A percentile compares a stretch with the other conserved stretches of the same genome.
Conservation (phyloP, 2,888 invertebrate genomes). For the Kuschelorhynchus macadamiae region DNA sequence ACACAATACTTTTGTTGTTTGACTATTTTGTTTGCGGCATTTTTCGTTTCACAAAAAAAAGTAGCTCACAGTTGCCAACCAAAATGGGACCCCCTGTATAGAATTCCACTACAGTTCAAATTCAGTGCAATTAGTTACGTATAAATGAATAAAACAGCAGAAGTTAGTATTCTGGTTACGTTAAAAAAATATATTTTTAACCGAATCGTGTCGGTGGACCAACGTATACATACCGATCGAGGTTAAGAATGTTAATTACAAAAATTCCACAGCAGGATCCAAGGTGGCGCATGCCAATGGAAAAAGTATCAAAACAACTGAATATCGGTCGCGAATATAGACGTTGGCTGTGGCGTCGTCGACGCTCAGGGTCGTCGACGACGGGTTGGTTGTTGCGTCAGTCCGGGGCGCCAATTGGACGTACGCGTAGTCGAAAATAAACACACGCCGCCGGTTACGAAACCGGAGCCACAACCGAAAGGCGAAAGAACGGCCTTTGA, state of each 20-base stretch:
- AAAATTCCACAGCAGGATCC: slow-evolving; percentile 34
- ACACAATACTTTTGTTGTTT: too few relatives aligned
- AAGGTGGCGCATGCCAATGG: slow-evolving; percentile 36
- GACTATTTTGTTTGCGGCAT: too few relatives aligned
- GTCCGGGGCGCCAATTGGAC: slow-evolving; percentile 17
- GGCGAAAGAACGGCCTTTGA: slow-evolving; percentile 49
- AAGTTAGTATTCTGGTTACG: too few relatives aligned
- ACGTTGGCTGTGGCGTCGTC: slow-evolving; percentile 19
- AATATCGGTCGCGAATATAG: slow-evolving; percentile 18
- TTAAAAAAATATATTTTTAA: too few relatives aligned
- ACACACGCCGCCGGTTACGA: slow-evolving; percentile 20
- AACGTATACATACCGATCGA: slow-evolving; percentile 32
- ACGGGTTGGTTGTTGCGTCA: slow-evolving; percentile 46
- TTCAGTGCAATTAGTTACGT: too few relatives aligned
- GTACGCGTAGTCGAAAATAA: slow-evolving; percentile 3
- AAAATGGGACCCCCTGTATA: too few relatives aligned
- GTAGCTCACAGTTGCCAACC: too few relatives aligned
- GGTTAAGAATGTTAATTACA: slow-evolving; percentile 42
- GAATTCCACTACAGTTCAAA: too few relatives aligned
- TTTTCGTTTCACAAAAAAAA: too few relatives aligned
- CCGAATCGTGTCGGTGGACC: too few relatives aligned
- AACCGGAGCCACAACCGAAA: slow-evolving; percentile 24
- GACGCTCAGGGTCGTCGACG: slow-evolving; percentile 47
- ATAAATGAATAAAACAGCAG: too few relatives aligned
- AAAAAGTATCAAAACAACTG: slow-evolving; percentile 44